Evolutionary conservation across 2,113 vertebrate species (phyloP).

Genomic region (Condylura cristata): DNA sequence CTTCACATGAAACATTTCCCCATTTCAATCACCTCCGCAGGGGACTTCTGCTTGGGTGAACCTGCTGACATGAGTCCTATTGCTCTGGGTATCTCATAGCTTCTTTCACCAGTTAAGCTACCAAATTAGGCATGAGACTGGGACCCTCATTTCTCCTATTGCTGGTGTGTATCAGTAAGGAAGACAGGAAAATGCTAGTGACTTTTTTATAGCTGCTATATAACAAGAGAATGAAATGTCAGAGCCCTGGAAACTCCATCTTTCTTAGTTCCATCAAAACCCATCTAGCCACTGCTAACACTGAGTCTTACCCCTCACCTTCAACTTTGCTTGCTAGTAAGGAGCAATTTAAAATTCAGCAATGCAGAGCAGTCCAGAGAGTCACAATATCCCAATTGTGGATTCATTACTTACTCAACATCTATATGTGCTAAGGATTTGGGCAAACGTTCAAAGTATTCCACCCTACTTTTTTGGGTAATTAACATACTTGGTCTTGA

Average conservation of each 20-base stretch:
- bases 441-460: not conserved
- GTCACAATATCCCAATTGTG: not conserved
- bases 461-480: not conserved
- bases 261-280: slow-evolving; percentile 74
- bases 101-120: slow-evolving; percentile 96
- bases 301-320: slow-evolving; percentile 45
- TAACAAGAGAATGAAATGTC: slow-evolving; percentile 97
- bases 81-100: slow-evolving; percentile 91
- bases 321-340: slow-evolving; percentile 48
- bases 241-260: slow-evolving; percentile 91
- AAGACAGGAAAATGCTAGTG: slow-evolving; percentile 93
- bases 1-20: slow-evolving; percentile 93
- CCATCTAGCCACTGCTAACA: slow-evolving; percentile 41
- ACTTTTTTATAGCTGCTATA: slow-evolving; percentile 79
- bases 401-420: not conserved
- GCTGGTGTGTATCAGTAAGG: slow-evolving; percentile 88
- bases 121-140: slow-evolving; percentile 97
- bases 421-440: not conserved
- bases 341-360: slow-evolving; percentile 53
- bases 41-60: slow-evolving; percentile 95
- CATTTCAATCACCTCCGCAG: slow-evolving; percentile 90
- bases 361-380: not conserved
- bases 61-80: slow-evolving; percentile 94
- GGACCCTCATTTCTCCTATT: slow-evolving; percentile 92
- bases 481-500: not conserved